phyloP scores from a whole-genome alignment of 2,797 vertebrate species.

The Sebastes reedi region DNA sequence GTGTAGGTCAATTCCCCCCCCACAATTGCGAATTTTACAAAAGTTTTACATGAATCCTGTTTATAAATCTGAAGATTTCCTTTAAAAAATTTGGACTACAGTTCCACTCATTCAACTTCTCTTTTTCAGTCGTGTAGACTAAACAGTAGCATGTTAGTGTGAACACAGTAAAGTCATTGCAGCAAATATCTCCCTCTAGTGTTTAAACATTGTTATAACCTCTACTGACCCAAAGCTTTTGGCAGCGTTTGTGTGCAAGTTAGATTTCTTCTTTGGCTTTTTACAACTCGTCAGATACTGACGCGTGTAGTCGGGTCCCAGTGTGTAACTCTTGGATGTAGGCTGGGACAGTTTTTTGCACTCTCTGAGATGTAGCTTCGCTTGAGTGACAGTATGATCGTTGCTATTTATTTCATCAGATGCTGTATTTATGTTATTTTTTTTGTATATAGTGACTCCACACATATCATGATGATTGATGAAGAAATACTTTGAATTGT shows the following conservation, averaged over 20 bases:
- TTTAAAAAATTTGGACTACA: neutral
- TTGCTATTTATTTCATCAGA: conserved; percentile 76
- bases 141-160: conserved; percentile 68
- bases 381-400: conserved; percentile 74
- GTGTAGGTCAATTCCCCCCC: conserved; percentile 34
- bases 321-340: conserved; percentile 44
- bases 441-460: conserved; percentile 76
- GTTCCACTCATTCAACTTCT: neutral
- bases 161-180: conserved; percentile 41
- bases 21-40: conserved; percentile 26
- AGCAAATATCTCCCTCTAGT: conserved; percentile 69
- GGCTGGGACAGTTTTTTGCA: conserved; percentile 63
- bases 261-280: conserved; percentile 42
- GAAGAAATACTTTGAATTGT: conserved; percentile 58
- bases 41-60: conserved; percentile 7
- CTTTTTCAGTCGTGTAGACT: conserved; percentile 31
- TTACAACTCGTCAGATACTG: conserved; percentile 37
- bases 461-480: conserved; percentile 55
- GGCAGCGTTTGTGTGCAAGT: conserved; percentile 51
- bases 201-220: conserved; percentile 51
- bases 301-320: conserved; percentile 36
- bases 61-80: neutral
- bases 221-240: conserved; percentile 58
- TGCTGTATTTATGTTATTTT: conserved; percentile 61
- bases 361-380: conserved; percentile 82